Evolutionary conservation across 2,888 invertebrate genomes (phyloP), one percentile per base, ranked within the genome.

Genomic region (Metacarcinus magister): DNA sequence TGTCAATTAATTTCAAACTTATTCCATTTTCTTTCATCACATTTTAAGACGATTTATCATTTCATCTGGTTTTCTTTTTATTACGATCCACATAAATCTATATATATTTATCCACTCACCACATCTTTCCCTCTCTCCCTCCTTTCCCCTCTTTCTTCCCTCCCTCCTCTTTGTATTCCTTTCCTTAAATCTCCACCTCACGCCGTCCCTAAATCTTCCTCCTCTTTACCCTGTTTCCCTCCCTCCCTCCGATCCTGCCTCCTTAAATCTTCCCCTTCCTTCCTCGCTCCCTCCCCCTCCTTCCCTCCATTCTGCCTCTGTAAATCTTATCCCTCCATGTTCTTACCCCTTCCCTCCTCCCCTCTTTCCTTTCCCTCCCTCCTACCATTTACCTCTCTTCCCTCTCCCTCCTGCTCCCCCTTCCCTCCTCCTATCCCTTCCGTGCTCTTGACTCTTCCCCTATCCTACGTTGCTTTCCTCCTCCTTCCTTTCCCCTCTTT

Each of bases 151-250:
- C 67, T 67, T 82, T 82, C 82, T 28, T 28, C 28, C 28, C 28
- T 32, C 82, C 82, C 32, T 10, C 82, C 32, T 82, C 75, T n/a
- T 75, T 75, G 75, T 75, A 75, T 75, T 75, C 75, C 75, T n/a
- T 75, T 28, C 75, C 75, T 75, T 75, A 28, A 75, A 75, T 75
- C 75, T 75, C 75, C 75, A 75, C 75, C 75, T 75, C 75, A 75
- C 75, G 8, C 75, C 75, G 75, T 75, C 75, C 75, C 28, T 75
- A 75, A 75, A 75, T 75, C 75, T 75, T 75, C 75, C 75, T 82
- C 82, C 32, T 82, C 82, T 32, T 28, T 82, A 28, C 82, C 32
- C 32, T 82, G 23, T 32, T 82, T 32, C 82, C 32, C 32, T 82
- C 82, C 82, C 32, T 82, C 32, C 82, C 82, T 82, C 32, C 82